Base-by-base conservation (phyloP, 2,797 vertebrate species). In the Cyprinella venusta region DNA sequence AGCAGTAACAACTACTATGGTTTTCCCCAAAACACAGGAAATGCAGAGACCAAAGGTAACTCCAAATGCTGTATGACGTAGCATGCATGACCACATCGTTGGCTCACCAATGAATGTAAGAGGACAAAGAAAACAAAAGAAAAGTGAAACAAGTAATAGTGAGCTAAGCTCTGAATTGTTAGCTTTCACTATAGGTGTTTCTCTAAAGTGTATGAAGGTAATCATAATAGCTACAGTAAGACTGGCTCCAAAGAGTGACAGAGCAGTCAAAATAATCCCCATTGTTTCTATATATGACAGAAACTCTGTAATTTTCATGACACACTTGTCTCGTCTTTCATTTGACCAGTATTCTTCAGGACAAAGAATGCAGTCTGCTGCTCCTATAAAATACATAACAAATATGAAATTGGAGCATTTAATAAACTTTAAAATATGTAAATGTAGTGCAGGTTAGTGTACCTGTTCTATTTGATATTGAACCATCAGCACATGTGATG, bases 161-260 rank as follows among this genome's bases (percentile, higher is more conserved):
- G 88, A 92, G 81, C 94, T 95, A 2, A 95, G 89, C 85, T 95
- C 94, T 1, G 89, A 91, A 89, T 95, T 95, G 89, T 92, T 95
- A 78, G 94, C 94, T 85, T 93, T 95, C 24, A 95, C 89, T 30
- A 95, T 89, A 5, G 95, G 94, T 15, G 94, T 95, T 71, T 93
- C 85, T 87, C 83, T 91, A 85, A 90, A 90, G 48, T 18, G 26
- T 33, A 93, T 81, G 38, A 94, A 94, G 56, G 94, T 12, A 9
- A 83, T 24, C 81, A 93, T 88, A 0, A 88, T 90, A 15, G 74
- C 82, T 36, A 93, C 71, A 0, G 93, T 90, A 84, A 95, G 80
- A 40, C 65, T 88, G 9, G 91, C 91, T 6, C 95, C 95, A 1
- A 93, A 65, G 52, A 95, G 65, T n/a, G 94, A 94, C 18, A 94